Evolutionary conservation across 2,888 invertebrate genomes (phyloP), one percentile per base, ranked within the genome.

Genomic region (Bugulina stolonifera): DNA sequence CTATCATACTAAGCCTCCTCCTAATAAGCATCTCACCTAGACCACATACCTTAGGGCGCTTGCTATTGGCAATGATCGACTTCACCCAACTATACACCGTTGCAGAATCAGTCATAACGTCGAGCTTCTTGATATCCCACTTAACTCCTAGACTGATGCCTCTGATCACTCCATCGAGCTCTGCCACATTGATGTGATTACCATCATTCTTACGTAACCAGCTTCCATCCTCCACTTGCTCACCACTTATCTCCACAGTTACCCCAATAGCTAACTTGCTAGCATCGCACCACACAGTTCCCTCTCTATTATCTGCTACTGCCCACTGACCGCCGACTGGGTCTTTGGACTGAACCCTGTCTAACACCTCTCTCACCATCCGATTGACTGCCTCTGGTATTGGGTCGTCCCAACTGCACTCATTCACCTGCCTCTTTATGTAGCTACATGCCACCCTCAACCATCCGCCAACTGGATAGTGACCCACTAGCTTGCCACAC

Each of bases 241-340:
- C 23, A 10, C 54, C 54, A 35, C 27, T 25, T 14, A 71, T 71
- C 54, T 71, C 57, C 43, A 71, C 54, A 54, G 27, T 18, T 5
- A 18, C 54, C 3, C 71, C 71, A 54, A 71, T 58, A n/a, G 71
- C 69, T 18, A 69, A 22, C 10, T 35, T 69, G 69, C 69, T 69
- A 10, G 69, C 32, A 29, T 69, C 69, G 32, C 35, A 71, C 54
- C 22, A 71, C 32, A 72, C 43, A 25, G 32, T 69, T 69, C 69
- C 69, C 5, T n/a, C n/a, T 29, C 52, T 22, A 14, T 34, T 72
- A 25, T 73, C 72, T 23, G 71, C 18, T 43, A 73, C 72, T 43
- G 34, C 5, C 72, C 73, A 73, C 54, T 23, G 25, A 3, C 72
- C 72, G 32, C 35, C 27, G 35, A 72, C 72, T 35, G 72, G 35